phyloP scores from a whole-genome alignment of 1,140 invertebrate genomes.

The Cydia splendana region DNA sequence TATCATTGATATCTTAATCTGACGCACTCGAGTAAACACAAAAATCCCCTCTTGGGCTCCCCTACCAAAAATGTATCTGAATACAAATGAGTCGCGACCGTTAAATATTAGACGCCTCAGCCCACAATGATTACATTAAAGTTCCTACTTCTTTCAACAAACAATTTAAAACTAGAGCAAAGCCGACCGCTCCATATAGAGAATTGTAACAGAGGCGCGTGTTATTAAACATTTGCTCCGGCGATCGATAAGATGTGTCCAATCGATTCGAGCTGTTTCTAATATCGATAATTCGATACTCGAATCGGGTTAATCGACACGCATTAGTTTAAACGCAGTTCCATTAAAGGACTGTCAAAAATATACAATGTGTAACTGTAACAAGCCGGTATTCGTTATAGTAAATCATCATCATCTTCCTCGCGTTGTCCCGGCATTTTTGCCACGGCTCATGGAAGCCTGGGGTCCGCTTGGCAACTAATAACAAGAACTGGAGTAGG shows the following conservation, averaged over 20 bases:
- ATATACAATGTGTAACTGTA: background rate
- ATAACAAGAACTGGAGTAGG: no score
- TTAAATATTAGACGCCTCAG: background rate
- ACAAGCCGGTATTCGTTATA: no score
- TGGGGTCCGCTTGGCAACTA: no score
- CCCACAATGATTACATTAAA: background rate
- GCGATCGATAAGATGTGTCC: slow-evolving; percentile 25
- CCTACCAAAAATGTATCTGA: no score
- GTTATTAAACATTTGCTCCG: slow-evolving; percentile 23
- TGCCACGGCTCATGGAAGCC: no score
- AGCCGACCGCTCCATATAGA: background rate
- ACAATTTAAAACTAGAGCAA: slow-evolving; percentile 15
- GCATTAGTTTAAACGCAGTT: background rate
- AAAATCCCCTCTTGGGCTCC: no score
- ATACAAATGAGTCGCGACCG: background rate
- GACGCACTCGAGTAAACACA: no score
- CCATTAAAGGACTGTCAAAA: background rate
- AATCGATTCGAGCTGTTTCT: background rate
- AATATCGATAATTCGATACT: background rate
- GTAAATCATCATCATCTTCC: no score
- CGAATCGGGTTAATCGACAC: background rate
- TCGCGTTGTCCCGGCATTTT: no score
- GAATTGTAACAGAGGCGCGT: background rate
- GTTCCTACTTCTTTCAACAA: background rate
- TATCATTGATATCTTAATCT: no score